phyloP scores from a whole-genome alignment of 1,140 invertebrate species.

The Trichonephila inaurata region DNA sequence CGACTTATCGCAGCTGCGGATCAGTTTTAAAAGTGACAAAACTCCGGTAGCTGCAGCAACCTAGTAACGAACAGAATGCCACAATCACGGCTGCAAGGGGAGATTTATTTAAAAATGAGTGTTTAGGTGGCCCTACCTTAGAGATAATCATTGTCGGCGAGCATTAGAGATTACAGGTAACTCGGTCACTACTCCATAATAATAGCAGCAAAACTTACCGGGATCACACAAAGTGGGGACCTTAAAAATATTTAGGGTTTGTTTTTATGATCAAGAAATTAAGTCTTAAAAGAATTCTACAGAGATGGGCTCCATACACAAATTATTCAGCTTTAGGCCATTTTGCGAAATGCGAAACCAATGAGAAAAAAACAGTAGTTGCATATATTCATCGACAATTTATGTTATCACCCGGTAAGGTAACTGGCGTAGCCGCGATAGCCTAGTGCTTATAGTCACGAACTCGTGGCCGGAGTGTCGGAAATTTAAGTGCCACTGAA shows the following conservation, averaged over 20 bases:
- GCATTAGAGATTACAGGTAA: neutral
- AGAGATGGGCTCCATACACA: too few species aligned
- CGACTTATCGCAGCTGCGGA: conserved; percentile 40
- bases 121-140: neutral
- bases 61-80: conserved; percentile 11
- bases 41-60: conserved; percentile 24
- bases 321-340: too few species aligned
- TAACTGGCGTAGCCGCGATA: too few species aligned
- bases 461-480: too few species aligned
- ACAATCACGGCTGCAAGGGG: conserved; percentile 1
- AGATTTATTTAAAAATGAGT: neutral
- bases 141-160: neutral
- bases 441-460: too few species aligned
- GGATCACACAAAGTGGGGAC: neutral
- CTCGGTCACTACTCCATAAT: neutral
- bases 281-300: neutral
- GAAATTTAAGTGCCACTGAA: too few species aligned
- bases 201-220: neutral
- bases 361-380: too few species aligned
- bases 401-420: too few species aligned
- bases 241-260: neutral
- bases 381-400: too few species aligned
- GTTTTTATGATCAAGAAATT: neutral
- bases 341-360: too few species aligned
- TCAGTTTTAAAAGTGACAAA: conserved; percentile 29